Conservation (phyloP, 2,888 invertebrate genomes). For the Pyralis farinalis region DNA sequence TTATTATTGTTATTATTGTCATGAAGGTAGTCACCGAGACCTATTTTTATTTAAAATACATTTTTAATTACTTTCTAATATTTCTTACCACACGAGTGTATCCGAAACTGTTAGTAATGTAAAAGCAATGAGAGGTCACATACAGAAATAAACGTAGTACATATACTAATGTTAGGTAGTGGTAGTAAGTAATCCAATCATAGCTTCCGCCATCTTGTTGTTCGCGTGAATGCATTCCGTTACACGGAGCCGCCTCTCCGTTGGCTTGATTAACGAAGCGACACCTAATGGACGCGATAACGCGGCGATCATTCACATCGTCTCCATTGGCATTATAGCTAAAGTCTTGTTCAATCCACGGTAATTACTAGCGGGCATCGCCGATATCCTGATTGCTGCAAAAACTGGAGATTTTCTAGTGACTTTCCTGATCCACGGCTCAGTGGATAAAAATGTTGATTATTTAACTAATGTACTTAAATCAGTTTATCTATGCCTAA, state of each 20-base stretch:
- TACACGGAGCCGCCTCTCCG: constrained; percentile 32
- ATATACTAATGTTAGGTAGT: neutral
- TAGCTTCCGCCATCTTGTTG: constrained; percentile 30
- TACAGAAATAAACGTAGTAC: too few species aligned
- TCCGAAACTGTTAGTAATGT: too few species aligned
- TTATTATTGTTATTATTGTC: too few species aligned
- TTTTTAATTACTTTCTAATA: too few species aligned
- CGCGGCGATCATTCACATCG: constrained; percentile 17
- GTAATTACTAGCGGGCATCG: neutral
- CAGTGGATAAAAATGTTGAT: too few species aligned
- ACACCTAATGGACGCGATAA: constrained; percentile 22
- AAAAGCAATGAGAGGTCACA: too few species aligned
- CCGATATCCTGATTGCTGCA: neutral
- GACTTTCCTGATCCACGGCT: neutral
- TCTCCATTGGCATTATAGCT: neutral
- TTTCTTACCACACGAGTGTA: too few species aligned
- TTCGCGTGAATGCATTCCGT: constrained; percentile 47
- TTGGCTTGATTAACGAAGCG: constrained; percentile 38
- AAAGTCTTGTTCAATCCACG: constrained; percentile 3
- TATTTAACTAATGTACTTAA: too few species aligned
- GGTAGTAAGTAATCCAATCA: constrained; percentile 15
- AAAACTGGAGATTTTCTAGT: neutral
- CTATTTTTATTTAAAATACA: too few species aligned
- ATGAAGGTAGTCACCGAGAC: too few species aligned
- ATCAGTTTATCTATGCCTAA: too few species aligned